Conservation (phyloP, 2,888 invertebrate genomes). For the Spilarctia lutea region DNA sequence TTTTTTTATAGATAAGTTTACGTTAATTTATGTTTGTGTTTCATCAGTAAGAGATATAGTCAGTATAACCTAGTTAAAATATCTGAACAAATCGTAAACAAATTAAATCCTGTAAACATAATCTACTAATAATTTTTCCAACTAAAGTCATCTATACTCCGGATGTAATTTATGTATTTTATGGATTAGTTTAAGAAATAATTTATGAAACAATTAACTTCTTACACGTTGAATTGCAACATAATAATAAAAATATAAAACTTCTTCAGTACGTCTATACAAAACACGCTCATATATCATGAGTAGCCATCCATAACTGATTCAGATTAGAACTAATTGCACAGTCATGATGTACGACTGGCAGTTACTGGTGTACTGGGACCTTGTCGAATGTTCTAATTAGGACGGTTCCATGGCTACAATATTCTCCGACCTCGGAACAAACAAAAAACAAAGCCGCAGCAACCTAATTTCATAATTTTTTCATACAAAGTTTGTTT, state of each 20-base stretch:
- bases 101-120: too few species aligned
- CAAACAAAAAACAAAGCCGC: neutral
- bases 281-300: slow-evolving; percentile 41
- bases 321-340: slow-evolving; percentile 61
- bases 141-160: too few species aligned
- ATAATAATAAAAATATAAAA: neutral
- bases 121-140: too few species aligned
- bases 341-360: slow-evolving; percentile 50
- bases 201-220: too few species aligned
- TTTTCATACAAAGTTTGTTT: neutral
- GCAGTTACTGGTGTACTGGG: slow-evolving; percentile 42
- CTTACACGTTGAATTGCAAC: neutral
- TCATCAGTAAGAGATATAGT: too few species aligned
- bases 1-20: too few species aligned
- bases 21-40: too few species aligned
- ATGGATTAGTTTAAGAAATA: too few species aligned
- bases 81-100: too few species aligned
- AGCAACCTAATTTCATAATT: neutral
- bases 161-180: too few species aligned
- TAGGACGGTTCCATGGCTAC: slow-evolving; percentile 20
- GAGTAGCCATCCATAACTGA: slow-evolving; percentile 53
- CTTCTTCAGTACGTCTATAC: neutral
- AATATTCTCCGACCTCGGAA: neutral
- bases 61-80: too few species aligned
- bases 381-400: slow-evolving; percentile 39